These are phyloP conservation scores for Pachyuromys duprasi DNA, from an alignment of 2,797 vertebrate genomes.

Conservation along the genomic window DNA sequence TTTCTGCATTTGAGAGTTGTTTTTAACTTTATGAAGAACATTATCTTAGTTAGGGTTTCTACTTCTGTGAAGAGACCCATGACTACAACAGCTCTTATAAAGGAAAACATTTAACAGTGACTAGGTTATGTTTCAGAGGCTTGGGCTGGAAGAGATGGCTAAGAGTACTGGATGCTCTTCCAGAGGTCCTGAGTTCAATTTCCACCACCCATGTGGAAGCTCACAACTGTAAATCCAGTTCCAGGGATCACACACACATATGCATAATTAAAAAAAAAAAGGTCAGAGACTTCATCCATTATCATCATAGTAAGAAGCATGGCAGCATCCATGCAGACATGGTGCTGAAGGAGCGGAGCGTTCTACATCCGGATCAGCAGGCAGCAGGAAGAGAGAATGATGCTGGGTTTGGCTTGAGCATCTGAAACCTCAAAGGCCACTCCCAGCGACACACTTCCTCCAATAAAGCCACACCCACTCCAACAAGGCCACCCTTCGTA, in stretches of 20 bases:
- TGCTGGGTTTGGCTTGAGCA: too few species aligned
- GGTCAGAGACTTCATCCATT: background rate
- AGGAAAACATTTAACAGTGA: background rate
- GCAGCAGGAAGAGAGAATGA: background rate
- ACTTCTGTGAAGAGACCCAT: background rate
- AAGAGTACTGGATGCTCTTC: too few species aligned
- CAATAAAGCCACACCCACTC: background rate
- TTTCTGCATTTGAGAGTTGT: slow-evolving; percentile 11
- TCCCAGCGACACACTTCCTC: background rate
- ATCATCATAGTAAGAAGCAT: background rate
- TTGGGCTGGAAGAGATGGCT: too few species aligned
- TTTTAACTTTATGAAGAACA: background rate
- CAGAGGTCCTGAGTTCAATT: too few species aligned
- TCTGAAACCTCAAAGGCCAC: background rate
- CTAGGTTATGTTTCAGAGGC: background rate
- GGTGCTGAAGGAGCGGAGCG: background rate
- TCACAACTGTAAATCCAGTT: too few species aligned
- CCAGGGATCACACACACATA: too few species aligned
- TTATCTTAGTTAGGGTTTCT: background rate
- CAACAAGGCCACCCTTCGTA: background rate
- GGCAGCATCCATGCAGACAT: background rate
- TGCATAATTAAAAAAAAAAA: too few species aligned
- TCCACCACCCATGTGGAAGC: too few species aligned
- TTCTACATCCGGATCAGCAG: background rate
- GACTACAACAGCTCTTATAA: too few species aligned